phyloP scores from a whole-genome alignment of 1,140 invertebrate genomes.

The Telenomus remus region DNA sequence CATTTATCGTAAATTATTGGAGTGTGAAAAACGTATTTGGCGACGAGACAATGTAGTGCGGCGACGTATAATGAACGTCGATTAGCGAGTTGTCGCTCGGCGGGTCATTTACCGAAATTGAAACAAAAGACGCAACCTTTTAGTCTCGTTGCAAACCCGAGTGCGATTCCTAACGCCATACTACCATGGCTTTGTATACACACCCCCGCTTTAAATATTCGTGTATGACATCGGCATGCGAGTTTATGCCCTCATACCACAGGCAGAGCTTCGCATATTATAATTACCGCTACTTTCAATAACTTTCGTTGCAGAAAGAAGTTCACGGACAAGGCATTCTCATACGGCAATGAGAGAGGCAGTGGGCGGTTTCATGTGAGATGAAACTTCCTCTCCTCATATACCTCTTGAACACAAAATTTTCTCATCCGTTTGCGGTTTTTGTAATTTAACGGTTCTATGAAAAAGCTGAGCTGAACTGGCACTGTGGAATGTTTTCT shows the following conservation, averaged over 20 bases:
- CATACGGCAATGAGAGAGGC: conserved; percentile 3
- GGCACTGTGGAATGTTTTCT: too few species aligned
- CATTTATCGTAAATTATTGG: conserved; percentile 25
- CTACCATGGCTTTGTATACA: conserved; percentile 24
- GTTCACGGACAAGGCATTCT: conserved; percentile 44
- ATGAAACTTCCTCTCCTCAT: too few species aligned
- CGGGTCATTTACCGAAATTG: conserved; percentile 65
- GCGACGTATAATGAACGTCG: conserved; percentile 62
- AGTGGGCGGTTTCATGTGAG: neutral
- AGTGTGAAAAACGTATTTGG: conserved; percentile 62
- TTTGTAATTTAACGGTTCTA: too few species aligned
- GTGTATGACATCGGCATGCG: conserved; percentile 58
- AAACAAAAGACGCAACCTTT: conserved; percentile 43
- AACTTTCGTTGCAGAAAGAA: conserved; percentile 41
- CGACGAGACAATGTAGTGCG: conserved; percentile 55
- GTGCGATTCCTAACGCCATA: conserved; percentile 28
- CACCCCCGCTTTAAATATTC: conserved; percentile 36
- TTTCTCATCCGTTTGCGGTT: too few species aligned
- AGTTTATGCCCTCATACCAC: conserved; percentile 58
- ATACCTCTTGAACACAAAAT: too few species aligned
- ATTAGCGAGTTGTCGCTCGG: conserved; percentile 59
- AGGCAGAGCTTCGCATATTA: conserved; percentile 26
- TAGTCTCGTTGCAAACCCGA: conserved; percentile 20
- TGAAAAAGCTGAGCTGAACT: too few species aligned
- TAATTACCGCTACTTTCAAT: conserved; percentile 49